These are phyloP conservation scores for Pheosia tremula DNA, from an alignment of 2,888 invertebrate genomes.

Conservation along the genomic window DNA sequence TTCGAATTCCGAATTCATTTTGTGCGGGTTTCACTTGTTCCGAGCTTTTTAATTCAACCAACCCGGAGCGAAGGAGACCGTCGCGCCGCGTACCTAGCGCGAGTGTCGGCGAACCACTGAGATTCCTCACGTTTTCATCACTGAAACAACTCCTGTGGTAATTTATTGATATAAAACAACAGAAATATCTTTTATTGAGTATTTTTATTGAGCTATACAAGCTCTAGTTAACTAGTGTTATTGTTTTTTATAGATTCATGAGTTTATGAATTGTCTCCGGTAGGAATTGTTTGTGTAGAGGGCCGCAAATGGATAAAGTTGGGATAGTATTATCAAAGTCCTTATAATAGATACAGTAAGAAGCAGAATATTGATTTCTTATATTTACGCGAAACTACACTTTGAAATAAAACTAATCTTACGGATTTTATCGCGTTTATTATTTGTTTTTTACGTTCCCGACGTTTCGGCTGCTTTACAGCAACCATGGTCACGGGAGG, in stretches of 20 bases:
- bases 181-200: conserved; percentile 1
- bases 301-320: too few species aligned
- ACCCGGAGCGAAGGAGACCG: conserved; percentile 9
- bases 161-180: conserved; percentile 7
- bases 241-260: background rate
- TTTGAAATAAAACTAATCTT: too few species aligned
- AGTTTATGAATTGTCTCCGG: background rate
- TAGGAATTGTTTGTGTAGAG: too few species aligned
- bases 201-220: conserved; percentile 3
- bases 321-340: too few species aligned
- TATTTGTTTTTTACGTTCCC: too few species aligned
- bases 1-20: conserved; percentile 5
- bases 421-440: too few species aligned
- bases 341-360: too few species aligned
- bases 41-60: background rate
- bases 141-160: background rate
- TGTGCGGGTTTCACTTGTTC: background rate
- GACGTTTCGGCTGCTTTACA: too few species aligned
- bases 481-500: too few species aligned
- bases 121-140: conserved; percentile 20
- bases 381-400: too few species aligned
- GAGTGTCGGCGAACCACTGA: conserved; percentile 24
- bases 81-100: conserved; percentile 7
- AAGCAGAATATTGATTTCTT: too few species aligned
- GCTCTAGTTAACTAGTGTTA: background rate